phyloP scores from a whole-genome alignment of 2,888 invertebrate species.

The Drosophila villosipedis region DNA sequence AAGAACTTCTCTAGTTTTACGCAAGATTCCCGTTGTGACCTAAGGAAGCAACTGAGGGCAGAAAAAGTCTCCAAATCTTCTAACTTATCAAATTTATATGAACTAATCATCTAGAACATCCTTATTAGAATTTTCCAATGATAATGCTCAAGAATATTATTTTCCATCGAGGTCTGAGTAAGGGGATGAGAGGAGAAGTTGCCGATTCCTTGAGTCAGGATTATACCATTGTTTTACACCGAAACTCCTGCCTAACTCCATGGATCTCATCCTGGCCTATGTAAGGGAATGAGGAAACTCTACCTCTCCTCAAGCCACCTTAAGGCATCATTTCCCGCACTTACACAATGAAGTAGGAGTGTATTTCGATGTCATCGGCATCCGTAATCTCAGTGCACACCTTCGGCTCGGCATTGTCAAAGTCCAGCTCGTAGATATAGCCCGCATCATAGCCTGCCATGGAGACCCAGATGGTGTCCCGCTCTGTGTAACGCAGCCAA shows the following conservation, averaged over 20 bases:
- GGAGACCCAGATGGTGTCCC: constrained; percentile 87
- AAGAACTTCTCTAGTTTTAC: no score
- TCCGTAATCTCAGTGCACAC: constrained; percentile 86
- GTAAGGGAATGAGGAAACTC: background rate
- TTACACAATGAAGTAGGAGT: constrained; percentile 86
- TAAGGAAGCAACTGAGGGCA: no score
- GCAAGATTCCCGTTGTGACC: no score
- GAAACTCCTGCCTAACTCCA: background rate
- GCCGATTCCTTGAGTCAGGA: background rate
- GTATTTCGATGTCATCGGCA: constrained; percentile 87
- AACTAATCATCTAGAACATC: no score
- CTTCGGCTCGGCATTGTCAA: constrained; percentile 85
- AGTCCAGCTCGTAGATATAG: constrained; percentile 88
- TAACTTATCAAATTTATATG: no score
- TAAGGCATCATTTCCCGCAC: constrained; percentile 34
- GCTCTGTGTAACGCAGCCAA: constrained; percentile 86
- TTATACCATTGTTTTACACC: background rate
- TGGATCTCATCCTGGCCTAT: background rate
- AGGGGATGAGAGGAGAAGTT: no score
- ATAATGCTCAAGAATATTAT: no score
- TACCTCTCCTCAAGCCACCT: background rate
- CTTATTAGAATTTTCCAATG: no score
- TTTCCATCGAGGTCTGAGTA: no score
- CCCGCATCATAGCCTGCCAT: constrained; percentile 89
- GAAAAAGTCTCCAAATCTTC: no score